A percentile compares a stretch with the other conserved stretches of the same genome.
Evolutionary conservation across 1,140 invertebrate genomes (phyloP).

Genomic region (Ephestia elutella): DNA sequence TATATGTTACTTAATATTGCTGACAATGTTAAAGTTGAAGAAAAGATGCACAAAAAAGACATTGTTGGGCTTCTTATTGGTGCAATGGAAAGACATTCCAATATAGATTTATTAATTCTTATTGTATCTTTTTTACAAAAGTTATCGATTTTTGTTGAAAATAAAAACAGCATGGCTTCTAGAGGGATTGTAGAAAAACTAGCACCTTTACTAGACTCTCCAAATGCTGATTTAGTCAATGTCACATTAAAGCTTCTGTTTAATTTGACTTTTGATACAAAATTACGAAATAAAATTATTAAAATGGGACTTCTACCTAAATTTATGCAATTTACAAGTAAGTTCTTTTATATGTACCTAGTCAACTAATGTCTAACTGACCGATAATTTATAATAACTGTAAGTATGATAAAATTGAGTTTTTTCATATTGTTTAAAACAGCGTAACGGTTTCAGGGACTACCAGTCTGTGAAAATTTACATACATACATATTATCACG

Average conservation of each 20-base stretch:
- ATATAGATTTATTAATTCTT: slow-evolving; percentile 91
- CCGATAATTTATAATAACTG: not conserved
- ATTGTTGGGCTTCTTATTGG: slow-evolving; percentile 92
- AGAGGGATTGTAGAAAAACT: slow-evolving; percentile 84
- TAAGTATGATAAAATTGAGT: too few relatives aligned
- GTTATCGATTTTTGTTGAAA: slow-evolving; percentile 94
- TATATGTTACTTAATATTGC: slow-evolving; percentile 96
- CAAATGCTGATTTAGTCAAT: slow-evolving; percentile 88
- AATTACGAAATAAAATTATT: slow-evolving; percentile 91
- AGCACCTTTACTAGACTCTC: slow-evolving; percentile 81
- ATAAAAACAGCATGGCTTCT: slow-evolving; percentile 93
- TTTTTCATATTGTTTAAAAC: too few relatives aligned
- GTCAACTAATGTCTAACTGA: too few relatives aligned
- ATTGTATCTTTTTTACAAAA: slow-evolving; percentile 96
- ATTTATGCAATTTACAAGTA: slow-evolving; percentile 90
- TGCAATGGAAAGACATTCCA: slow-evolving; percentile 87
- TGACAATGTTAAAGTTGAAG: slow-evolving; percentile 94
- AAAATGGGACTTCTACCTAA: slow-evolving; percentile 91
- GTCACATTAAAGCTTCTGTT: slow-evolving; percentile 91
- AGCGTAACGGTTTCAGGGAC: too few relatives aligned
- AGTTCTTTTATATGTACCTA: slow-evolving; percentile 59
- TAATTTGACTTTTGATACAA: slow-evolving; percentile 97
- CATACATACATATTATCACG: too few relatives aligned
- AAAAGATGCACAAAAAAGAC: slow-evolving; percentile 97
- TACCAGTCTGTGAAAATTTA: too few relatives aligned